Evolutionary conservation across 2,797 vertebrate genomes (phyloP), one percentile per base, ranked within the genome.

Genomic region (Gallinago solitaria): DNA sequence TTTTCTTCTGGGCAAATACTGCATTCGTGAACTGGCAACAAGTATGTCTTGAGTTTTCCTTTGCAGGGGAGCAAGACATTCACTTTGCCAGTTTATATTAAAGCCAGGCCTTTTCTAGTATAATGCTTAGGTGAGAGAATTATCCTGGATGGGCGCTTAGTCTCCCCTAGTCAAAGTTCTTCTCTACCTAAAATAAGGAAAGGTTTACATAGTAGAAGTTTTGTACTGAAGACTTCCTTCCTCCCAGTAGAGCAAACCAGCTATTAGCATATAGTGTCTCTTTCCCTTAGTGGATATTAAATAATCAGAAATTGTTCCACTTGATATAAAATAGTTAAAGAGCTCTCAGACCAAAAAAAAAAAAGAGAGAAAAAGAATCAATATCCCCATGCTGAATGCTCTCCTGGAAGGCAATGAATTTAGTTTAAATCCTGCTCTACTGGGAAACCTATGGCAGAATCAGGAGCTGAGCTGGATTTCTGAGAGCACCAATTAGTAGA

Each of bases 201-300:
- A 87, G 39, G 27, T 75, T 97, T 91, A 80, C 45, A 30, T 18
- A 79, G 37, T 14, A 70, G 32, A 80, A 45, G 30, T 85, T 80
- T 84, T 78, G 33, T 79, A 32, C 37, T 47, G 32, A 78, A 91
- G 33, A 47, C 50, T 91, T 88, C 39, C 32, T 83, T 81, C 8
- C 16, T 83, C 57, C 69, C 43, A 81, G 56, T 60, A 87, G 71
- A 94, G 39, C 37, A 80, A 89, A 64, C 41, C 60, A 85, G 61
- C 53, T 88, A 81, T 87, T 91, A 87, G 39, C n/a, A 51, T 88
- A 54, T n/a, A 73, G 32, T 30, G 25, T 35, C 75, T 88, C 71
- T 77, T 95, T 92, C 68, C 39, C 53, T 90, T 83, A 60, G 93
- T 50, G 76, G 77, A 83, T 93, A 95, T 80, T 80, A 83, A 94